Conservation (phyloP, 2,888 invertebrate species). For the Orthonychiurus folsomi region DNA sequence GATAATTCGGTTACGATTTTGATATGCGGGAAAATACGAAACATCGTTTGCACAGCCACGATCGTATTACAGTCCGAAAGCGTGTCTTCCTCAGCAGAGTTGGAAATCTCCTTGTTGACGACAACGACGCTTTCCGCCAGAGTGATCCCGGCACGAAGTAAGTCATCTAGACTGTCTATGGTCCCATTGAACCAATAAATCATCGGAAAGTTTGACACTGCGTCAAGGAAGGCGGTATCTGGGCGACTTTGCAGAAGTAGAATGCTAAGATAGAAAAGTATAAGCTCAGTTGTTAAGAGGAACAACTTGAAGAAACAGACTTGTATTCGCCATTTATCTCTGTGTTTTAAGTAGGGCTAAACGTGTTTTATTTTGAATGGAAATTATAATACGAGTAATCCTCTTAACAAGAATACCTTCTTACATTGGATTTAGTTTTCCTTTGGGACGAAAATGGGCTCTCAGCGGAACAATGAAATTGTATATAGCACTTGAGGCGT, state of each 20-base stretch:
- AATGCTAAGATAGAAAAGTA: too few relatives aligned
- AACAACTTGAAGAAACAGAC: too few relatives aligned
- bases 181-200: slow-evolving; percentile 98
- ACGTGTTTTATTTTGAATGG: too few relatives aligned
- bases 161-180: slow-evolving; percentile 81
- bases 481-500: slow-evolving; percentile 94
- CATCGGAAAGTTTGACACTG: slow-evolving; percentile 91
- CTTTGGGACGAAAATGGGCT: slow-evolving; percentile 81
- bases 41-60: slow-evolving; percentile 70
- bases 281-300: too few relatives aligned
- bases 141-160: slow-evolving; percentile 88
- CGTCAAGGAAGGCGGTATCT: slow-evolving; percentile 84
- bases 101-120: slow-evolving; percentile 91
- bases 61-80: slow-evolving; percentile 96
- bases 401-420: too few relatives aligned
- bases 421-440: slow-evolving; percentile 92
- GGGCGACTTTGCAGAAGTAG: slow-evolving; percentile 82
- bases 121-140: slow-evolving; percentile 85
- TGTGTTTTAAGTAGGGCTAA: too few relatives aligned
- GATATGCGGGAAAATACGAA: slow-evolving; percentile 96
- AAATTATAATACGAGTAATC: too few relatives aligned
- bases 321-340: too few relatives aligned
- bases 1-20: slow-evolving; percentile 96
- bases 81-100: slow-evolving; percentile 92
- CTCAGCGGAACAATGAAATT: slow-evolving; percentile 95